phyloP scores from a whole-genome alignment of 2,113 vertebrate genomes.

The Rhegmatorhina hoffmannsi region DNA sequence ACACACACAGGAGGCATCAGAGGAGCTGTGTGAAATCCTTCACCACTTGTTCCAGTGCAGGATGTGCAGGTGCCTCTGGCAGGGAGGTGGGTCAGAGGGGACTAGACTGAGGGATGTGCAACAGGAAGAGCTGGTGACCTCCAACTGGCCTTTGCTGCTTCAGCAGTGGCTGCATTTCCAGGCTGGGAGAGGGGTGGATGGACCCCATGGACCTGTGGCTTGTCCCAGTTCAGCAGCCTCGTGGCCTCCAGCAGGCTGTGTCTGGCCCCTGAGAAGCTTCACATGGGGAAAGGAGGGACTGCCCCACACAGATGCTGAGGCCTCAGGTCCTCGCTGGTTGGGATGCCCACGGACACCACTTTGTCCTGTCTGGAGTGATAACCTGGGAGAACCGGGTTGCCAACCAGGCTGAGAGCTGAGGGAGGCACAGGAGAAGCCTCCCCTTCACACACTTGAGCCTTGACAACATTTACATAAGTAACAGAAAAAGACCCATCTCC shows the following conservation, averaged over 20 bases:
- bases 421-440: not conserved
- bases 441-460: not conserved
- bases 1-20: not conserved
- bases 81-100: not conserved
- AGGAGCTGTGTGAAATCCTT: not conserved
- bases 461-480: not conserved
- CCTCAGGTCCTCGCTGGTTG: not conserved
- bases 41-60: not conserved
- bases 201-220: not conserved
- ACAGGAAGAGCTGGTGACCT: not conserved
- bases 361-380: not conserved
- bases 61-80: not conserved
- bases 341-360: not conserved
- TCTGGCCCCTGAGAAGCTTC: not conserved
- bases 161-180: not conserved
- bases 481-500: not conserved
- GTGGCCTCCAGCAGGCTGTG: not conserved
- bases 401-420: not conserved
- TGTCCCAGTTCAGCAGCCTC: not conserved
- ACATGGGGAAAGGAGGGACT: not conserved
- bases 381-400: not conserved
- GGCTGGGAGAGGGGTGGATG: not conserved
- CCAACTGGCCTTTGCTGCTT: not conserved
- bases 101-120: not conserved
- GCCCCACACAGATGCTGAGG: accelerated